These are phyloP conservation scores for Achlya flavicornis DNA, from an alignment of 2,888 invertebrate species.

Conservation along the genomic window DNA sequence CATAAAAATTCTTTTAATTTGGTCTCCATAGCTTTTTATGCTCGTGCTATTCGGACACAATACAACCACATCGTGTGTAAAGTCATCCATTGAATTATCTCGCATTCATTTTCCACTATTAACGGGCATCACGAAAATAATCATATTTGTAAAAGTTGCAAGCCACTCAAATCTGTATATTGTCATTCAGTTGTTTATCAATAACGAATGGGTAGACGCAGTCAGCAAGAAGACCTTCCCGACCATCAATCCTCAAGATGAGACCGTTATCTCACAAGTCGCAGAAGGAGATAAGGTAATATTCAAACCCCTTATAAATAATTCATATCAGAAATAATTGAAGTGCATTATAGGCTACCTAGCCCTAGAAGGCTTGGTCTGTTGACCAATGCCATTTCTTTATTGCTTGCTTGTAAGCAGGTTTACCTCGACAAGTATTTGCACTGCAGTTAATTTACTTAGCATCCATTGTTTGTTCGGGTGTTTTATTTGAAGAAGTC, in stretches of 20 bases:
- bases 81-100: too few relatives aligned
- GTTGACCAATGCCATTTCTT: neutral
- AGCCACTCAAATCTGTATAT: neutral
- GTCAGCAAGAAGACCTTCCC: constrained; percentile 92
- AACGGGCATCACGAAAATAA: too few relatives aligned
- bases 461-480: neutral
- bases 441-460: constrained; percentile 3
- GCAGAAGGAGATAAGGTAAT: constrained; percentile 92
- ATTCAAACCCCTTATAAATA: neutral
- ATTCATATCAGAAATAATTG: too few relatives aligned
- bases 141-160: neutral
- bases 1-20: too few relatives aligned
- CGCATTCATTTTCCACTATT: too few relatives aligned
- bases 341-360: neutral
- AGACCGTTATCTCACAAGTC: constrained; percentile 88
- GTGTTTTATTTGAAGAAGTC: neutral
- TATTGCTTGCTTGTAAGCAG: neutral
- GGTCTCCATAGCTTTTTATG: too few relatives aligned
- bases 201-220: constrained; percentile 91
- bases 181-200: constrained; percentile 87
- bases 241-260: constrained; percentile 92
- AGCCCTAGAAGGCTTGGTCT: neutral
- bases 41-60: too few relatives aligned
- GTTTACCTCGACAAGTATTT: too few relatives aligned
- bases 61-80: too few relatives aligned